Conservation (phyloP, 2,113 vertebrate species). For the Halcyon senegalensis region DNA sequence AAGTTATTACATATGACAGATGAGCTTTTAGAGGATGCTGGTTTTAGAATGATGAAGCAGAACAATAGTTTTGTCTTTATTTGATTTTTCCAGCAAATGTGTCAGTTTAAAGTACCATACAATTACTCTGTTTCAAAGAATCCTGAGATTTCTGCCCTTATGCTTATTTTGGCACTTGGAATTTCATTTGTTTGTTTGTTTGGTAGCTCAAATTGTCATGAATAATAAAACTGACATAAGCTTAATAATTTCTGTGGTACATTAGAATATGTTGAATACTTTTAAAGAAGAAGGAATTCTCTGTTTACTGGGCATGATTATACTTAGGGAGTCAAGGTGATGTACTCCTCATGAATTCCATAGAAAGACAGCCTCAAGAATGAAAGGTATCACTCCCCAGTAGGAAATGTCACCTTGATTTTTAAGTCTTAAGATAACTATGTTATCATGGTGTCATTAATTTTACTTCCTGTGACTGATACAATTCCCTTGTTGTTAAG, state of each 20-base stretch:
- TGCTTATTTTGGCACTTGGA: not conserved
- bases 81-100: constrained; percentile 46
- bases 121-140: not conserved
- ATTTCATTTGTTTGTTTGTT: not conserved
- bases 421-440: not conserved
- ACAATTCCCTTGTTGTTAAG: not conserved
- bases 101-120: not conserved
- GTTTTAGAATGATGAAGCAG: constrained; percentile 46
- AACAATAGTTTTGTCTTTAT: constrained; percentile 26
- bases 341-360: not conserved
- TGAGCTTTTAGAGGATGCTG: constrained; percentile 33
- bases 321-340: not conserved
- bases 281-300: not conserved
- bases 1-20: constrained; percentile 27
- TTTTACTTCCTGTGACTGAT: not conserved
- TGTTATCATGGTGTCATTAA: not conserved
- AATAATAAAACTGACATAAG: not conserved
- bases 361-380: not conserved
- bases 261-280: not conserved
- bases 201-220: not conserved
- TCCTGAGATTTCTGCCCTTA: not conserved
- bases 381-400: not conserved
- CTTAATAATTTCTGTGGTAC: not conserved
- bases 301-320: not conserved
- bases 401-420: not conserved